Evolutionary conservation across 2,113 vertebrate genomes (phyloP).

Genomic region (Pluvianellus socialis): DNA sequence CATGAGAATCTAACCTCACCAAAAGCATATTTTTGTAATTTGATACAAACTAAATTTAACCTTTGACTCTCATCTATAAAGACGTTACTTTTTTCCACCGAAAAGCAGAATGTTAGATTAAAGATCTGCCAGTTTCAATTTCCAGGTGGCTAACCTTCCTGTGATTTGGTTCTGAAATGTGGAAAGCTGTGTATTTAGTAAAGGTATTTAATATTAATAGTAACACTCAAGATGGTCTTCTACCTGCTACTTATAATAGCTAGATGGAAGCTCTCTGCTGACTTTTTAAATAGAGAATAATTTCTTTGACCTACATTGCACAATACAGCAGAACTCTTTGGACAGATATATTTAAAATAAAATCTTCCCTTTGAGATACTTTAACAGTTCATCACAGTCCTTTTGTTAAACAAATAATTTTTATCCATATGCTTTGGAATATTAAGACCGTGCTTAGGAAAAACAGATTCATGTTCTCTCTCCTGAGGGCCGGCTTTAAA

Average conservation of each 20-base stretch:
- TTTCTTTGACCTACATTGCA: neutral
- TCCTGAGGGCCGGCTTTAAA: conserved; percentile 39
- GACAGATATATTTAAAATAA: neutral
- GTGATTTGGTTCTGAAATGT: conserved; percentile 58
- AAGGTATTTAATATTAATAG: neutral
- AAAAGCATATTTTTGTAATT: conserved; percentile 81
- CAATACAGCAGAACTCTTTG: neutral
- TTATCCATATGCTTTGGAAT: conserved; percentile 34
- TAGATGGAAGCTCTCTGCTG: neutral
- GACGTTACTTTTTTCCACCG: conserved; percentile 67
- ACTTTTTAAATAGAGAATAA: neutral
- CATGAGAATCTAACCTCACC: conserved; percentile 80
- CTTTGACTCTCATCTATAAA: conserved; percentile 79
- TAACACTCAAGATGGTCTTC: neutral
- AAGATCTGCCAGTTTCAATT: conserved; percentile 75
- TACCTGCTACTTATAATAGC: neutral
- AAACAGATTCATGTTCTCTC: neutral
- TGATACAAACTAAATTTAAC: conserved; percentile 83
- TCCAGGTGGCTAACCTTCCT: conserved; percentile 69
- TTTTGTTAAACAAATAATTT: conserved; percentile 18
- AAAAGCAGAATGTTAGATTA: conserved; percentile 69
- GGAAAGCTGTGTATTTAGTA: neutral
- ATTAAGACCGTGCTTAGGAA: conserved; percentile 50
- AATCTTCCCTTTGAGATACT: neutral
- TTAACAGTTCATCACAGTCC: neutral